Percentiles rank a stretch among this genome's conserved stretches.
Conservation (phyloP, 2,888 invertebrate species). For the Encarsia formosa region DNA sequence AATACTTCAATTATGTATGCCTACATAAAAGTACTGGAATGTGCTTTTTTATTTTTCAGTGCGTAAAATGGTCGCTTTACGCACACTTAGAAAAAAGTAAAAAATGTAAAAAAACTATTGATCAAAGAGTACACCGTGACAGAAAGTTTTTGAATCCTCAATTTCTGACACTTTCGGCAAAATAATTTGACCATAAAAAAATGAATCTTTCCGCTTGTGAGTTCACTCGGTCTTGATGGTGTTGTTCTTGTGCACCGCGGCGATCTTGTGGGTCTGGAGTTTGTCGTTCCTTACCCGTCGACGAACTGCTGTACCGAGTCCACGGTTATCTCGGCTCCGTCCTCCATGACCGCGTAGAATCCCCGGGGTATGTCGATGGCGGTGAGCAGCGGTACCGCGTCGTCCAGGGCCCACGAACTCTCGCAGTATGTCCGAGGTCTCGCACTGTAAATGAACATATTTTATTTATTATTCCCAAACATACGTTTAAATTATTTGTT, state of each 20-base stretch:
- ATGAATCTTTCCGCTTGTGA: neutral
- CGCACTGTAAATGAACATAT: too few species aligned
- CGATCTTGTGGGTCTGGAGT: constrained; percentile 46
- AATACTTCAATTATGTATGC: too few species aligned
- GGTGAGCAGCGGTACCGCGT: constrained; percentile 69
- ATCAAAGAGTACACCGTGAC: too few species aligned
- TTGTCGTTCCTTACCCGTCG: constrained; percentile 60
- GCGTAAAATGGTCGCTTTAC: too few species aligned
- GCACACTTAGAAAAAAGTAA: too few species aligned
- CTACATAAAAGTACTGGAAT: too few species aligned
- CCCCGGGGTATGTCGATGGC: constrained; percentile 67
- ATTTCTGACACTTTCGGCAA: neutral
- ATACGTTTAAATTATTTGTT: too few species aligned
- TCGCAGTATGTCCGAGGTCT: constrained; percentile 69
- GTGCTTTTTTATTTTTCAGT: too few species aligned
- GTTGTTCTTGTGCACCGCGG: constrained; percentile 40
- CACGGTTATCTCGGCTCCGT: constrained; percentile 67
- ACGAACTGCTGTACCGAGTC: constrained; percentile 68
- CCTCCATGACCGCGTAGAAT: constrained; percentile 65
- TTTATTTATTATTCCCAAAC: too few species aligned
- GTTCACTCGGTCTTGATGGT: constrained; percentile 35
- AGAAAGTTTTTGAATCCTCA: too few species aligned
- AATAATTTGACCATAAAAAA: neutral
- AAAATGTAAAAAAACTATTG: too few species aligned
- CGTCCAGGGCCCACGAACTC: constrained; percentile 72